Evolutionary conservation across 2,888 invertebrate species (phyloP).

Genomic region (Augochlorella aurata): DNA sequence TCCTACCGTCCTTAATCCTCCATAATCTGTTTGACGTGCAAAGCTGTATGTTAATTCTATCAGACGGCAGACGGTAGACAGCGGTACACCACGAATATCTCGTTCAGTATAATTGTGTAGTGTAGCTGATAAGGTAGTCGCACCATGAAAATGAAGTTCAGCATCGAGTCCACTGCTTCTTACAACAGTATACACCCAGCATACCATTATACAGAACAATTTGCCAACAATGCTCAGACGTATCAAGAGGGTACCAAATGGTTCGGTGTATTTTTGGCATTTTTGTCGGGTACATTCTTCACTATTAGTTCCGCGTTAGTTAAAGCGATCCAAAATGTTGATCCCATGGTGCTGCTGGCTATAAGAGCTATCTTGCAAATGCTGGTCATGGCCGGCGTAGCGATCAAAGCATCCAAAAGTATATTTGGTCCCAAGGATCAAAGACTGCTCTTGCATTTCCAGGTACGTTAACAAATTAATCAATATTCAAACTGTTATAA

Average conservation of each 20-base stretch:
- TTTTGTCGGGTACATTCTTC: constrained; percentile 82
- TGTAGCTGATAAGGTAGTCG: constrained; percentile 4
- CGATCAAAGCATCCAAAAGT: constrained; percentile 74
- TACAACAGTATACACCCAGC: constrained; percentile 79
- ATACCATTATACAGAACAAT: constrained; percentile 77
- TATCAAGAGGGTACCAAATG: constrained; percentile 79
- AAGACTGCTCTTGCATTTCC: constrained; percentile 78
- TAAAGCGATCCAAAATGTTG: constrained; percentile 80
- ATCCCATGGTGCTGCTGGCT: constrained; percentile 82
- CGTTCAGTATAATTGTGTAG: constrained; percentile 40
- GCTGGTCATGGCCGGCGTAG: constrained; percentile 77
- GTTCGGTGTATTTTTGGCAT: constrained; percentile 81
- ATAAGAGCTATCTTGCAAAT: constrained; percentile 81
- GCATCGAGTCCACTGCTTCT: constrained; percentile 74
- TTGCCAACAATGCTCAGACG: constrained; percentile 74
- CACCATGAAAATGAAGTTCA: constrained; percentile 79
- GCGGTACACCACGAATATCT: constrained; percentile 42
- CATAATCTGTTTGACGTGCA: constrained; percentile 65
- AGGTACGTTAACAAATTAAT: constrained; percentile 68
- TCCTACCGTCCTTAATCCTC: constrained; percentile 61
- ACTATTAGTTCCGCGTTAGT: constrained; percentile 82
- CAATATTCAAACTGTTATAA: too few species aligned
- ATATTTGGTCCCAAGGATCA: constrained; percentile 80
- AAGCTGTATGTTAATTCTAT: constrained; percentile 67
- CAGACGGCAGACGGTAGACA: constrained; percentile 51